phyloP scores from a whole-genome alignment of 37 sponge, comb jelly and placozoan genomes.

The Aplysina aerophoba region DNA sequence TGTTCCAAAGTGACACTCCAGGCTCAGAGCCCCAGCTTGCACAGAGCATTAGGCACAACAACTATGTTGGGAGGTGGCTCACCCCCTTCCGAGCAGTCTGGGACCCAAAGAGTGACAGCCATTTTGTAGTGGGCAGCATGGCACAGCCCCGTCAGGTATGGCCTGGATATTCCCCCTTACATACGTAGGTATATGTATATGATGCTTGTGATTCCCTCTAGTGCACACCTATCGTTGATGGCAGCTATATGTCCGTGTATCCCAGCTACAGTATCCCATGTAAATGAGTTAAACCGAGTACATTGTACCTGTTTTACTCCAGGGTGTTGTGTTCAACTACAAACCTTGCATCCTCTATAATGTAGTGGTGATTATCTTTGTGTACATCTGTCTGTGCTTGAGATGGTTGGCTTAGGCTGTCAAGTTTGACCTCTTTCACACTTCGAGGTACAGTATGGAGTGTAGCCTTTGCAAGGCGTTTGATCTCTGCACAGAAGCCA shows the following conservation, averaged over 20 bases:
- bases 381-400: not conserved
- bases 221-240: too few species aligned
- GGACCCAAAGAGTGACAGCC: conserved; percentile 44
- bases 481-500: too few species aligned
- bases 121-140: conserved; percentile 52
- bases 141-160: not conserved
- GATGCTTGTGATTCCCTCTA: too few species aligned
- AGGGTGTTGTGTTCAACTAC: too few species aligned
- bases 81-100: conserved; percentile 53
- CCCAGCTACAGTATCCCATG: too few species aligned
- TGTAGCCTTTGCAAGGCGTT: too few species aligned
- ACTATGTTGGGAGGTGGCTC: conserved; percentile 54
- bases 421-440: too few species aligned
- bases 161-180: not conserved
- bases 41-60: conserved; percentile 13
- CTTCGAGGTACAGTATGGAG: too few species aligned
- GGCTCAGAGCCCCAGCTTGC: not conserved
- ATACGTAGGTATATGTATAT: not conserved
- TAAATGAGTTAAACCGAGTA: too few species aligned
- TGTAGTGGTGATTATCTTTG: not conserved
- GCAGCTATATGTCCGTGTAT: too few species aligned
- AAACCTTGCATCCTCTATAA: too few species aligned
- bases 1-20: not conserved
- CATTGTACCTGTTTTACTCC: too few species aligned
- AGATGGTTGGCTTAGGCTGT: not conserved